Conservation (phyloP, 2,797 vertebrate species). For the Lophius americanus region DNA sequence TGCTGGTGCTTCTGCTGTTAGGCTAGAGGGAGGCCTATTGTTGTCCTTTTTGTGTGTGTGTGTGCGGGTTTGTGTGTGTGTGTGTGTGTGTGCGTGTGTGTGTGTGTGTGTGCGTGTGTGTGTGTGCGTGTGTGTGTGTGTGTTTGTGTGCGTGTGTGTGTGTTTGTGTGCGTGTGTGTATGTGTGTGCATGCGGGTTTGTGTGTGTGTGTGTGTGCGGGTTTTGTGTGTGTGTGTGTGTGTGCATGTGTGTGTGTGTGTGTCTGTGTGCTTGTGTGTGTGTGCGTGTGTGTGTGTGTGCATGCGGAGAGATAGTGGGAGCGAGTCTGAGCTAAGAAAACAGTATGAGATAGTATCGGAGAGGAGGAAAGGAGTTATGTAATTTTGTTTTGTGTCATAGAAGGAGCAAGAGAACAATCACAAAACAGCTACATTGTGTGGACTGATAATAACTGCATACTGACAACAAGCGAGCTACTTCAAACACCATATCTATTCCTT, state of each 20-base stretch:
- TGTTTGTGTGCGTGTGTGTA: no score
- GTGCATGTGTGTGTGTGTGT: neutral
- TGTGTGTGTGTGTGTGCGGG: no score
- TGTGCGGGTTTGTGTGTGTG: slow-evolving; percentile 5
- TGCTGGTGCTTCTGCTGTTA: slow-evolving; percentile 87
- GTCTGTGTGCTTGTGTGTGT: slow-evolving; percentile 5
- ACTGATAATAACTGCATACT: slow-evolving; percentile 58
- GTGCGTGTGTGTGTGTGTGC: slow-evolving; percentile 7
- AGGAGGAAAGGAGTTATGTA: slow-evolving; percentile 38
- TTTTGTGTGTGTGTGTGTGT: no score
- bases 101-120: neutral
- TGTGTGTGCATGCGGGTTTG: no score
- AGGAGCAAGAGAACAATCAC: slow-evolving; percentile 49
- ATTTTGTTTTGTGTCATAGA: slow-evolving; percentile 38
- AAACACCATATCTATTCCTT: slow-evolving; percentile 44
- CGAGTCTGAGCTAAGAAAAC: slow-evolving; percentile 59
- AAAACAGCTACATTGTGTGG: slow-evolving; percentile 61
- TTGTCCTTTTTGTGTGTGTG: slow-evolving; percentile 13
- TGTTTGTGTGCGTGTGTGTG: no score
- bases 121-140: neutral
- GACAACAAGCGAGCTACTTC: slow-evolving; percentile 49
- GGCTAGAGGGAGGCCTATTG: slow-evolving; percentile 72
- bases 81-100: no score
- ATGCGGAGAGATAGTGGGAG: neutral
- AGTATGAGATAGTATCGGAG: slow-evolving; percentile 49